Conservation (phyloP, 1,140 invertebrate genomes). For the Apis dorsata region DNA sequence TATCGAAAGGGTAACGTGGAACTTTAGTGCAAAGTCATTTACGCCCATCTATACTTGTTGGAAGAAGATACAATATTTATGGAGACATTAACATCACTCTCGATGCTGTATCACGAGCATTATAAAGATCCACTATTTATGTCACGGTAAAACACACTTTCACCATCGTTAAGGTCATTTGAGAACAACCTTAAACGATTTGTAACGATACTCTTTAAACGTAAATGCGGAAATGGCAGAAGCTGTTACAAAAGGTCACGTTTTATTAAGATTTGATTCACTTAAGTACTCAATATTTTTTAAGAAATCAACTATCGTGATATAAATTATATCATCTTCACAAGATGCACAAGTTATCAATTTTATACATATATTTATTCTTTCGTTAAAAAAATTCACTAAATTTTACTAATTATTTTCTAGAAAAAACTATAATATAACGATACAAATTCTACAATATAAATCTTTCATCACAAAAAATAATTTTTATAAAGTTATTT, state of each 20-base stretch:
- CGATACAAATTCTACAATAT: too few species aligned
- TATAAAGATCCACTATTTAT: constrained; percentile 28
- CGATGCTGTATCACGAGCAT: too few species aligned
- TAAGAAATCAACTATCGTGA: too few species aligned
- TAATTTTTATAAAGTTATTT: too few species aligned
- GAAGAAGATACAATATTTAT: not conserved
- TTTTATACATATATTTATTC: too few species aligned
- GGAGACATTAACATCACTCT: not conserved
- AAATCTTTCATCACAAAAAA: too few species aligned
- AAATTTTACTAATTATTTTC: too few species aligned
- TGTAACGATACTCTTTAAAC: constrained; percentile 20
- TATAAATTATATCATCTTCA: too few species aligned
- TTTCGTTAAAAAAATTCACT: too few species aligned
- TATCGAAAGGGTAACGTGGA: not conserved
- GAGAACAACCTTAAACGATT: constrained; percentile 34
- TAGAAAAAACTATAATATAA: too few species aligned
- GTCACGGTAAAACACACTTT: constrained; percentile 34
- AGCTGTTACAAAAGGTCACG: constrained; percentile 24
- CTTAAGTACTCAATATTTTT: not conserved
- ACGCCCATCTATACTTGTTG: not conserved
- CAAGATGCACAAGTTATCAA: too few species aligned
- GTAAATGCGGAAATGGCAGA: constrained; percentile 5
- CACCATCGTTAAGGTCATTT: constrained; percentile 19
- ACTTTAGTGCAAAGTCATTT: not conserved
- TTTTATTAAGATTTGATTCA: not conserved